These are phyloP conservation scores for Drosophila kanekoi DNA, from an alignment of 2,888 invertebrate genomes.

Conservation along the genomic window DNA sequence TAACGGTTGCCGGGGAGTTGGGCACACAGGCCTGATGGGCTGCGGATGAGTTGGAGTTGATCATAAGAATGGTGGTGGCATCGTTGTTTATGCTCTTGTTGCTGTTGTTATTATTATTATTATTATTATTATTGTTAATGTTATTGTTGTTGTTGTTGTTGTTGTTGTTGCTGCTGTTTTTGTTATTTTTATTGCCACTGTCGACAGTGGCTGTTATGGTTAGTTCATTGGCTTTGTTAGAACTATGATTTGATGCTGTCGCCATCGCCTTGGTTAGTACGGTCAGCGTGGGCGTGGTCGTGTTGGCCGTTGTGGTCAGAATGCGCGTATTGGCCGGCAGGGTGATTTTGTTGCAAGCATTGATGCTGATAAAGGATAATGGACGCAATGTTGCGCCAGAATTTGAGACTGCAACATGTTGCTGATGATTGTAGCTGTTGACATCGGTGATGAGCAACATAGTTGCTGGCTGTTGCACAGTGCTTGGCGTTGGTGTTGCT, in stretches of 20 bases:
- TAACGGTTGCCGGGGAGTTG: slow-evolving; percentile 76
- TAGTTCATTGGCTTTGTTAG: slow-evolving; percentile 67
- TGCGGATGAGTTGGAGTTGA: slow-evolving; percentile 71
- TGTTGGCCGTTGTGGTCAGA: slow-evolving; percentile 64
- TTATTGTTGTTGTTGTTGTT: slow-evolving; percentile 50
- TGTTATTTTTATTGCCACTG: slow-evolving; percentile 29
- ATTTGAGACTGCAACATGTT: slow-evolving; percentile 50
- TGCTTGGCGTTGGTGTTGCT: slow-evolving; percentile 48
- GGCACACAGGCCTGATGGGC: slow-evolving; percentile 75
- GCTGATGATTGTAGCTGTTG: slow-evolving; percentile 77
- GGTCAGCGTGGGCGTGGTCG: slow-evolving; percentile 59
- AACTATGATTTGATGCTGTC: slow-evolving; percentile 54
- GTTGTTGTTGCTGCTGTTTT: slow-evolving; percentile 33
- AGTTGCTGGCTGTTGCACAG: slow-evolving; percentile 69
- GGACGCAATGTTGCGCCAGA: slow-evolving; percentile 73
- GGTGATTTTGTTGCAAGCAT: slow-evolving; percentile 81
- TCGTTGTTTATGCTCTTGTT: slow-evolving; percentile 50
- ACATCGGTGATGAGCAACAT: slow-evolving; percentile 82
- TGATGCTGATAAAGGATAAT: slow-evolving; percentile 81
- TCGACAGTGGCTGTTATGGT: slow-evolving; percentile 66
- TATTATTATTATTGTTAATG: slow-evolving; percentile 37
- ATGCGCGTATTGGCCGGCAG: slow-evolving; percentile 81
- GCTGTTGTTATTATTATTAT: slow-evolving; percentile 38
- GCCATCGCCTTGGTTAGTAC: slow-evolving; percentile 54
- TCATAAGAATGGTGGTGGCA: slow-evolving; percentile 67